Conservation (phyloP, 2,888 invertebrate species). For the Hydriomena furcata region DNA sequence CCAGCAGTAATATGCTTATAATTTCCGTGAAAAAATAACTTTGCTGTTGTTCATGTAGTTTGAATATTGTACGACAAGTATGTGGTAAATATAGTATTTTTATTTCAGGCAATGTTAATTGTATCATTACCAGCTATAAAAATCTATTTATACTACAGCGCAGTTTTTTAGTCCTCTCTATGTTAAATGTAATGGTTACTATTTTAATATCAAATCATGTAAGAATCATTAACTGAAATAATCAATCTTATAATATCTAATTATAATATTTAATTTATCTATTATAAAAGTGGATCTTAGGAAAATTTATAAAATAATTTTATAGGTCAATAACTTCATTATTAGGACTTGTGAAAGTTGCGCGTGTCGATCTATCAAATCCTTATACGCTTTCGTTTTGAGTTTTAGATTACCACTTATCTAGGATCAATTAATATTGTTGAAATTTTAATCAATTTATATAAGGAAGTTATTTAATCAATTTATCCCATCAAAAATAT, state of each 20-base stretch:
- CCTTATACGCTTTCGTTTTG: not conserved
- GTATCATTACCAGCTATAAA: constrained; percentile 9
- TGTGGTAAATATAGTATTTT: constrained; percentile 12
- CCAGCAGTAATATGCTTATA: not conserved
- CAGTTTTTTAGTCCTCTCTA: constrained; percentile 10
- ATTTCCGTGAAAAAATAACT: not conserved
- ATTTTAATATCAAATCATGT: constrained; percentile 2
- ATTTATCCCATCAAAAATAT: too few relatives aligned
- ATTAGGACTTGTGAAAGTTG: too few relatives aligned
- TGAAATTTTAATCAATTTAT: too few relatives aligned
- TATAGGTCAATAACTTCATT: not conserved
- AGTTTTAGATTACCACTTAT: not conserved
- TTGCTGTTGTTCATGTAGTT: not conserved
- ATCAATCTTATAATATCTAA: not conserved
- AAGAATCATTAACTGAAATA: not conserved
- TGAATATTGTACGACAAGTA: constrained; percentile 18
- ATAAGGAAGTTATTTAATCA: too few relatives aligned
- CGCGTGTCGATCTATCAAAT: too few relatives aligned
- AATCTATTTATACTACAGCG: constrained; percentile 14
- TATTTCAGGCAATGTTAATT: constrained; percentile 10
- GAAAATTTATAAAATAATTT: constrained; percentile 1
- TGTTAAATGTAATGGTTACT: constrained; percentile 5
- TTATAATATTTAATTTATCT: too few relatives aligned
- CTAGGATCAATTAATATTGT: not conserved
- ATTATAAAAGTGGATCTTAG: not conserved